Evolutionary conservation across 2,888 invertebrate species (phyloP), one percentile per base, ranked within the genome.

Genomic region (Abrostola tripartita): DNA sequence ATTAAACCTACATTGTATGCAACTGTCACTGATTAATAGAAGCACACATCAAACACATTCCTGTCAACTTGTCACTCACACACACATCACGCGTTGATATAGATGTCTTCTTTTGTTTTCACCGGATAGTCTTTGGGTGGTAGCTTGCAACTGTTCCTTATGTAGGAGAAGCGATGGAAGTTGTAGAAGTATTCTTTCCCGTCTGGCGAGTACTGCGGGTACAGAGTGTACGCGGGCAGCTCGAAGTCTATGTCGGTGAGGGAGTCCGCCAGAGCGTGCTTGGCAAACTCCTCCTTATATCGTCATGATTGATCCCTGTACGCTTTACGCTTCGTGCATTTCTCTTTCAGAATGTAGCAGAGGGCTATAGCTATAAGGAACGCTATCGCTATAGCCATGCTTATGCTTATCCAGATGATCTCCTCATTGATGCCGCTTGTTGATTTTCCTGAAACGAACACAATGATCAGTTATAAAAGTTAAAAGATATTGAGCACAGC

Each of bases 321-420:
- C 74, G 97, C 97, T 69, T 96, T 95, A 68, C 97, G 94, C 83
- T 97, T 97, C 81, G 96, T 96, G 89, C 97, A 97, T 87, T 97
- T 98, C 91, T 98, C 97, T 64, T 96, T 95, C 74, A 97, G 95
- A 75, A 98, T 97, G 90, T 97, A 97, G 93, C 97, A 97, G 11
- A 98, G 93, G 0, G 98, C 97, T 81, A 98, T 97, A 36, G 97
- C 97, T 87, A 98, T 98, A 57, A 98, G 95, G 5, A 98, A 95
- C 7, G 96, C 97, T 79, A 98, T 98, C 63, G 97, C 96, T 73
- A 97, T 96, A 41, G 97, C 97, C 97, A 97, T 97, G 59, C 97
- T 97, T 88, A 98, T 97, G 92, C 97, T 97, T 84, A 97, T 97
- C 97, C 97, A 98, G 86, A 98, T 98, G 79, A 98, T 97, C 90